phyloP scores from a whole-genome alignment of 2,797 vertebrate genomes.

The Bovichtus diacanthus region DNA sequence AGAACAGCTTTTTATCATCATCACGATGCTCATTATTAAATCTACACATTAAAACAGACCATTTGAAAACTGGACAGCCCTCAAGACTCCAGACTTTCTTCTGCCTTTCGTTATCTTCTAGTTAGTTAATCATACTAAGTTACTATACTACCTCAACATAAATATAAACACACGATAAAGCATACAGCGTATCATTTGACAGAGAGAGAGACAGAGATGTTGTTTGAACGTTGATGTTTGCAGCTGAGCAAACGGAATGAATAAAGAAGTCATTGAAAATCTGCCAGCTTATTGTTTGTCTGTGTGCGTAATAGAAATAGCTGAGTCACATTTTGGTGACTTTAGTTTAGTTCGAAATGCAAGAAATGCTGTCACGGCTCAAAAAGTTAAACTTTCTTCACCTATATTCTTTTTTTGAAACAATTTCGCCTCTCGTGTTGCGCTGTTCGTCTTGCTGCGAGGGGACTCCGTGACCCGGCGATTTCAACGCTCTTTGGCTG shows the following conservation, averaged over 20 bases:
- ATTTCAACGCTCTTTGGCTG: conserved; percentile 39
- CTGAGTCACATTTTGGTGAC: conserved; percentile 56
- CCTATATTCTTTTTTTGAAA: background rate
- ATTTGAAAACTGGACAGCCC: background rate
- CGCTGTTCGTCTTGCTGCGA: conserved; percentile 11
- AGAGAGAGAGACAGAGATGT: background rate
- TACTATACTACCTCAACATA: background rate
- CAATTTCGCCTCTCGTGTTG: background rate
- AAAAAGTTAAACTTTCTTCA: background rate
- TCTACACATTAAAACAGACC: background rate
- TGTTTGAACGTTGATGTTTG: conserved; percentile 35
- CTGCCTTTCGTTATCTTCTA: background rate
- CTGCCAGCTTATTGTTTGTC: conserved; percentile 47
- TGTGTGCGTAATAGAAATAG: conserved; percentile 65
- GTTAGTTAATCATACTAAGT: background rate
- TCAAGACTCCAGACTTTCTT: background rate
- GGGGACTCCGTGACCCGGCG: conserved; percentile 11
- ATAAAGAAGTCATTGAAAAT: conserved; percentile 43
- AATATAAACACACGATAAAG: background rate
- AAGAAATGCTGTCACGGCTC: conserved; percentile 24
- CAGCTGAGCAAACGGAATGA: conserved; percentile 49
- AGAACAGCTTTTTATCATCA: too few relatives aligned
- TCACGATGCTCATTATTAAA: background rate
- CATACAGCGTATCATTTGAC: conserved; percentile 20
- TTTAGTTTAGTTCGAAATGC: conserved; percentile 13